Base-by-base conservation (phyloP, 1,140 invertebrate genomes). In the Formica exsecta region DNA sequence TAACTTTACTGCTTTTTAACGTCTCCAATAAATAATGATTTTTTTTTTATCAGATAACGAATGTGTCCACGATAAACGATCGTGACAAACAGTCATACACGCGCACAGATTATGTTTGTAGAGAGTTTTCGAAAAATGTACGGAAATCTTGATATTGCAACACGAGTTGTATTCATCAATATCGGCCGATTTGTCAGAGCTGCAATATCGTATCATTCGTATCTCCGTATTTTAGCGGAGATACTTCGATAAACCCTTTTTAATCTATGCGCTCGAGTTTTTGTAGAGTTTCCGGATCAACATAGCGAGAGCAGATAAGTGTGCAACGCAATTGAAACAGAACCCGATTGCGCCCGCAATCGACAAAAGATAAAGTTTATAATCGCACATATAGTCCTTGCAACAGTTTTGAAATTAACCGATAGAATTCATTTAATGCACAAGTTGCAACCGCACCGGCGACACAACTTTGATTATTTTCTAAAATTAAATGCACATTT, bases 161-260 rank as follows among this genome's bases (percentile, higher is more conserved):
- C 32, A 54, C 70, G 36, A 16, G 6, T 36, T 54, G 44, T 54
- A 79, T 68, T 73, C 32, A 79, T 79, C 76, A 81, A 38, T 81
- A 74, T 61, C 44, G 25, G 19, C 19, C 68, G 54, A 83, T 83
- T 83, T 83, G 38, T 83, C 79, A 61, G 25, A 59, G 22, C 36
- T 48, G 79, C 54, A 38, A 71, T 61, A 80, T 22, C n/a, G n/a
- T 68, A 71, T 81, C 66, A 81, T 71, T 71, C 38, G 22, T 81
- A 81, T 59, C 68, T 70, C n/a, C 54, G 66, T 73, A 83, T 83
- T 73, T 83, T 74, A 73, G 61, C 68, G 38, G 38, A 59, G 54
- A 83, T 80, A 80, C 48, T 25, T 70, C 48, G 77, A 80, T 83
- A 83, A 83, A 62, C 79, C 25, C 38, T 62, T 74, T 83, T 74